Conservation (phyloP, 2,797 vertebrate species). For the Eurystomus glaucurus region DNA sequence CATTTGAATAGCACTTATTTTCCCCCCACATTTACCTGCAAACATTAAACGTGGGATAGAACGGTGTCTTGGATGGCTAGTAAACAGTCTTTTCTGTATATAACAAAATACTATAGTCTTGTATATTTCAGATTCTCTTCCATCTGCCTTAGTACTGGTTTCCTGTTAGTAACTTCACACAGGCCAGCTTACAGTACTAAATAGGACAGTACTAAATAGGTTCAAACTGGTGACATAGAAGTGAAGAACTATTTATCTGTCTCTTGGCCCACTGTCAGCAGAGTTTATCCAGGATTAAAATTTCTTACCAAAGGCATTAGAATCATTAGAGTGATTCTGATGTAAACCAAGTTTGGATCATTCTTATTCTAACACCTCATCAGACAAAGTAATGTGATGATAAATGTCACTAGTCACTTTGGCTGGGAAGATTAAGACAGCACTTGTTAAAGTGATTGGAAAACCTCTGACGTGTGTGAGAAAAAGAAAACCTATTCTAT, state of each 20-base stretch:
- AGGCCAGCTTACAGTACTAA: neutral
- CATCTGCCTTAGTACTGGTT: neutral
- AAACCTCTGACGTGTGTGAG: neutral
- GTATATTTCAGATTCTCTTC: neutral
- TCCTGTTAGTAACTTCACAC: neutral
- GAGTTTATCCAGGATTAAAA: slow-evolving; percentile 3
- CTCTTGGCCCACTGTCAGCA: neutral
- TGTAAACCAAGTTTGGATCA: slow-evolving; percentile 30
- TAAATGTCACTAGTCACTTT: slow-evolving; percentile 15
- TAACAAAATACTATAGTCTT: neutral
- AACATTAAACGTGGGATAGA: neutral
- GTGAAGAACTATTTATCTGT: neutral
- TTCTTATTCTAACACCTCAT: slow-evolving; percentile 27
- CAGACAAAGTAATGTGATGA: neutral
- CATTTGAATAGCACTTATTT: neutral
- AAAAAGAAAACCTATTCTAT: neutral
- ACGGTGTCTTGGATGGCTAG: neutral
- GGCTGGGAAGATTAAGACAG: neutral
- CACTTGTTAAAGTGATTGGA: slow-evolving; percentile 8
- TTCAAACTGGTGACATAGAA: neutral
- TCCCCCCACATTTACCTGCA: rapidly evolving
- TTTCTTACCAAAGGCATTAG: neutral
- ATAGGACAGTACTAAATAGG: neutral
- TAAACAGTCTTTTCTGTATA: neutral
- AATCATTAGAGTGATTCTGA: slow-evolving; percentile 43